Percentiles rank a stretch among this genome's conserved stretches.
Evolutionary conservation across 2,113 vertebrate species (phyloP).

Genomic region (Hemicordylus capensis): DNA sequence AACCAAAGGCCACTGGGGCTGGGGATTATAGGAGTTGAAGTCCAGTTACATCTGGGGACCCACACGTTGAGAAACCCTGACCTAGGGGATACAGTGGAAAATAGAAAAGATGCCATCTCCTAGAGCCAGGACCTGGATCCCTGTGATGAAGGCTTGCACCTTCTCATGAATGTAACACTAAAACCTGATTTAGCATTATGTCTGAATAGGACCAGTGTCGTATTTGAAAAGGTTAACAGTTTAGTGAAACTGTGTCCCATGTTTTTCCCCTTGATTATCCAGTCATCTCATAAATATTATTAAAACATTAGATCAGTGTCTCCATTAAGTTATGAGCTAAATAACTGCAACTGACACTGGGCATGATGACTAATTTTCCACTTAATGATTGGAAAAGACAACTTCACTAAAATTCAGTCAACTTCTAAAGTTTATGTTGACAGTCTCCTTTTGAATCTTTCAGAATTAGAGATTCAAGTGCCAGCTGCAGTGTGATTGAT

Average conservation of each 20-base stretch:
- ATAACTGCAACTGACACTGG: not conserved
- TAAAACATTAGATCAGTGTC: not conserved
- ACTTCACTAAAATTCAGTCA: not conserved
- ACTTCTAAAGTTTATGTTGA: not conserved
- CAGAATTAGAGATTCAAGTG: not conserved
- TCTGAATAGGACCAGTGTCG: not conserved
- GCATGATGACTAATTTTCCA: not conserved
- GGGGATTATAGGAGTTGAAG: too few relatives aligned
- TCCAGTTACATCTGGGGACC: too few relatives aligned
- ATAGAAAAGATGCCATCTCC: too few relatives aligned
- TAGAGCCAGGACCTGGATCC: too few relatives aligned
- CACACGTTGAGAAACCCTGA: too few relatives aligned
- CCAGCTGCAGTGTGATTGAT: not conserved
- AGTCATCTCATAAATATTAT: not conserved
- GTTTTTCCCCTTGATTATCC: constrained; percentile 18
- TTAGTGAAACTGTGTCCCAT: not conserved
- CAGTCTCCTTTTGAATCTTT: not conserved
- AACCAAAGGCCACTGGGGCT: too few relatives aligned
- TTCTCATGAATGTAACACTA: too few relatives aligned
- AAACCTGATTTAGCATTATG: not conserved
- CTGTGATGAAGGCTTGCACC: too few relatives aligned
- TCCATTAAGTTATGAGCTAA: not conserved
- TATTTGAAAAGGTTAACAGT: not conserved
- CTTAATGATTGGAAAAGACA: not conserved
- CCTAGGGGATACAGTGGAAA: too few relatives aligned